Evolutionary conservation across 2,888 invertebrate species (phyloP).

Genomic region (Eulithis prunata): DNA sequence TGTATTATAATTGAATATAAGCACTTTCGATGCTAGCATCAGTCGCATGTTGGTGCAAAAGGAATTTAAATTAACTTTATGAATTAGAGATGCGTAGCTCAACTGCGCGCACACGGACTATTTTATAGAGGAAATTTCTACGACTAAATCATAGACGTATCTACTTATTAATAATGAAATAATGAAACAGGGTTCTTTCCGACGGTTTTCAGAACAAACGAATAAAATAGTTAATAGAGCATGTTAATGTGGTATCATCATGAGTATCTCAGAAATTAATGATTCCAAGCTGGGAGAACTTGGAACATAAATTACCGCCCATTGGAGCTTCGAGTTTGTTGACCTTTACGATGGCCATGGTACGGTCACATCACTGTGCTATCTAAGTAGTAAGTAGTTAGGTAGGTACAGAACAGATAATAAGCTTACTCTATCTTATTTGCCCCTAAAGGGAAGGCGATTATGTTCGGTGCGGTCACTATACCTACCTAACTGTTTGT

Average conservation of each 20-base stretch:
- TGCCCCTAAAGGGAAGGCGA: conserved; percentile 39
- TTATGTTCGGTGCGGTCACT: conserved; percentile 29
- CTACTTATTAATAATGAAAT: too few relatives aligned
- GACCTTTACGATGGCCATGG: conserved; percentile 45
- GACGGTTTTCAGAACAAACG: too few relatives aligned
- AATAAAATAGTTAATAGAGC: conserved; percentile 1
- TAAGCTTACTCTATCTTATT: conserved; percentile 43
- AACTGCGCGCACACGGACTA: conserved; percentile 30
- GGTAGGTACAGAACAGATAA: conserved; percentile 25
- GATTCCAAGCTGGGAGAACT: conserved; percentile 47
- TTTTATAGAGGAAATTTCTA: neutral
- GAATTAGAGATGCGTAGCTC: conserved; percentile 32
- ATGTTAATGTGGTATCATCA: conserved; percentile 8
- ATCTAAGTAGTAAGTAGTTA: neutral
- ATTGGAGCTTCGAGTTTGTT: conserved; percentile 53
- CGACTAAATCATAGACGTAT: neutral
- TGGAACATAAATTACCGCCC: conserved; percentile 52
- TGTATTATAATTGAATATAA: conserved; percentile 35
- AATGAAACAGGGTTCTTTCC: too few relatives aligned
- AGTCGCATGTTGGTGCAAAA: conserved; percentile 31
- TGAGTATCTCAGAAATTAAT: conserved; percentile 53
- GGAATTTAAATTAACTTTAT: conserved; percentile 39
- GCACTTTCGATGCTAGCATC: conserved; percentile 12
- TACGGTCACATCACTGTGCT: conserved; percentile 6
- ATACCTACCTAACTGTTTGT: conserved; percentile 3